phyloP scores from a whole-genome alignment of 2,888 invertebrate species.

The Chironomus riparius region DNA sequence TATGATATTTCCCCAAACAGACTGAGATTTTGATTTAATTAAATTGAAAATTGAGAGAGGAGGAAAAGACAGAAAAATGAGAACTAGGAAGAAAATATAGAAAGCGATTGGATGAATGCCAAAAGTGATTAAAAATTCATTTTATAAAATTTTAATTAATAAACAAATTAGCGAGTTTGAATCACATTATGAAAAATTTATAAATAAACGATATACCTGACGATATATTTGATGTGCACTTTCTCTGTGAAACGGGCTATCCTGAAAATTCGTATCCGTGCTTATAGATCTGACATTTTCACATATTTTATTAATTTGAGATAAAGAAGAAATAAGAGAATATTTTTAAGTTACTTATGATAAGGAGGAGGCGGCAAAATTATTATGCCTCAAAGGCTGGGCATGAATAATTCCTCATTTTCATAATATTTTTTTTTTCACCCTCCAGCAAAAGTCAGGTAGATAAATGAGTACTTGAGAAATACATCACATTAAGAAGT shows the following conservation, averaged over 20 bases:
- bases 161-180: constrained; percentile 19
- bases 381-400: background rate
- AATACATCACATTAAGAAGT: background rate
- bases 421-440: background rate
- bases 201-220: background rate
- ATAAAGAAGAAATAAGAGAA: too few species aligned
- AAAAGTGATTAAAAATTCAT: constrained; percentile 18
- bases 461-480: background rate
- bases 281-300: too few species aligned
- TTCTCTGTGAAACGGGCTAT: too few species aligned
- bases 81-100: background rate
- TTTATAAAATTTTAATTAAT: constrained; percentile 21
- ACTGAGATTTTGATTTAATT: too few species aligned
- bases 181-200: background rate
- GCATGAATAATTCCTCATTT: background rate
- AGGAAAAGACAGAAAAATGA: background rate
- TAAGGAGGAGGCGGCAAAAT: too few species aligned
- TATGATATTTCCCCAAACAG: too few species aligned
- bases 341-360: too few species aligned
- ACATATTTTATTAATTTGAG: too few species aligned
- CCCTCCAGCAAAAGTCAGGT: background rate
- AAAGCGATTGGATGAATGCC: background rate
- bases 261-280: too few species aligned
- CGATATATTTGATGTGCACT: background rate
- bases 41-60: too few species aligned